Evolutionary conservation across 2,888 invertebrate genomes (phyloP), one percentile per base, ranked within the genome.

Genomic region (Phaedon cochleariae): DNA sequence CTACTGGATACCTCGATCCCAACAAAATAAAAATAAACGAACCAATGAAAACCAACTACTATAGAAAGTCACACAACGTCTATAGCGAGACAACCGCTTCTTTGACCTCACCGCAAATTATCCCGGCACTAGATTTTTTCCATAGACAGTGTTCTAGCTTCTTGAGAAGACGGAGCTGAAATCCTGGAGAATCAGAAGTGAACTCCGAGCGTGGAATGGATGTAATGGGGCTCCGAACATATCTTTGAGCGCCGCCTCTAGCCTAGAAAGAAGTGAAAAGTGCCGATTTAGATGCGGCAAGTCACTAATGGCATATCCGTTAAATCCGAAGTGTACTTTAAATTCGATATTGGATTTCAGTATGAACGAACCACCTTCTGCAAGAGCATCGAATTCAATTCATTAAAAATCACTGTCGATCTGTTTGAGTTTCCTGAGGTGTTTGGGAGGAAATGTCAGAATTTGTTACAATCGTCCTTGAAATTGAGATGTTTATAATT

Each of bases 181-280:
- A 34, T 22, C 22, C 34, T 37, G 20, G 22, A 21, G 57, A 46
- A 71, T 69, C 63, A 59, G 59, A 60, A 59, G 58, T 54, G 62
- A 62, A 65, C 65, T 67, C 64, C 64, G 63, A 62, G 46, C n/a
- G 26, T 52, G 45, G 29, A 58, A 45, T 41, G 51, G 63, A 64
- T 69, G 69, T 73, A 72, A 74, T 72, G 74, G 72, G 72, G 70
- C 72, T 63, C 65, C 31, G 72, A 74, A 76, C 74, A 76, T 68
- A 68, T 65, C 68, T 48, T 57, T 54, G 46, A 67, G 65, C 65
- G 65, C 70, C 73, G 67, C 75, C 73, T 68, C 66, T 72, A 71
- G 72, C 71, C 74, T 68, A 72, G 62, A 68, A 65, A 72, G 69
- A 64, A 63, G 65, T 65, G 70, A 15, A 15, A 41, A 41, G 41